Conservation (phyloP, 1,140 invertebrate genomes). For the Drosophila kohkoa region DNA sequence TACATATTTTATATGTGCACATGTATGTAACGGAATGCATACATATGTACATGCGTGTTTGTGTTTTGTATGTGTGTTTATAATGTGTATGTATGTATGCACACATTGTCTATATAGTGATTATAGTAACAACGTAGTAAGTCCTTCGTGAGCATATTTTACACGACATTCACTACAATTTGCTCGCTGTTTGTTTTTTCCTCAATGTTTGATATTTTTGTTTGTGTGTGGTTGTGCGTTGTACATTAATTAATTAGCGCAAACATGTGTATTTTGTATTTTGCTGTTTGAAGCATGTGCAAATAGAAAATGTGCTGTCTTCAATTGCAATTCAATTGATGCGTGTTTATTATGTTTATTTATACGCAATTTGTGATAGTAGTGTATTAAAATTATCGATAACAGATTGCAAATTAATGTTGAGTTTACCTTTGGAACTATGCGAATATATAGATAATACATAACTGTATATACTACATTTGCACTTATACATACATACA, state of each 20-base stretch:
- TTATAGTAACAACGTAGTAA: conserved; percentile 37
- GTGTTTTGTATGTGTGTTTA: conserved; percentile 25
- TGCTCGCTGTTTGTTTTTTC: neutral
- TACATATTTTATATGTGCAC: conserved; percentile 27
- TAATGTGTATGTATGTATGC: conserved; percentile 21
- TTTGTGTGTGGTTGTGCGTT: neutral
- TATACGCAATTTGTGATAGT: too few species aligned
- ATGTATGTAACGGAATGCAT: conserved; percentile 24
- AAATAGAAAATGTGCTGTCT: neutral
- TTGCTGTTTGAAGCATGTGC: neutral
- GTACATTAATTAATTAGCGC: neutral
- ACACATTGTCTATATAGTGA: conserved; percentile 27
- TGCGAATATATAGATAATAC: too few species aligned
- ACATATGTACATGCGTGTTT: conserved; percentile 13
- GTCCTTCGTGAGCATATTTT: conserved; percentile 26
- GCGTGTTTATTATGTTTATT: neutral
- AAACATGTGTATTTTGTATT: conserved; percentile 8
- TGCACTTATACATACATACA: too few species aligned
- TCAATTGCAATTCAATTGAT: neutral
- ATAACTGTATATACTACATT: too few species aligned
- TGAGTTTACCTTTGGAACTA: too few species aligned
- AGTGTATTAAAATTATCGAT: too few species aligned
- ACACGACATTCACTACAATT: neutral
- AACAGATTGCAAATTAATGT: too few species aligned
- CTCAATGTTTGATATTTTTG: neutral